These are phyloP conservation scores for Tromatobia lineatoria DNA, from an alignment of 2,888 invertebrate genomes.

Conservation along the genomic window DNA sequence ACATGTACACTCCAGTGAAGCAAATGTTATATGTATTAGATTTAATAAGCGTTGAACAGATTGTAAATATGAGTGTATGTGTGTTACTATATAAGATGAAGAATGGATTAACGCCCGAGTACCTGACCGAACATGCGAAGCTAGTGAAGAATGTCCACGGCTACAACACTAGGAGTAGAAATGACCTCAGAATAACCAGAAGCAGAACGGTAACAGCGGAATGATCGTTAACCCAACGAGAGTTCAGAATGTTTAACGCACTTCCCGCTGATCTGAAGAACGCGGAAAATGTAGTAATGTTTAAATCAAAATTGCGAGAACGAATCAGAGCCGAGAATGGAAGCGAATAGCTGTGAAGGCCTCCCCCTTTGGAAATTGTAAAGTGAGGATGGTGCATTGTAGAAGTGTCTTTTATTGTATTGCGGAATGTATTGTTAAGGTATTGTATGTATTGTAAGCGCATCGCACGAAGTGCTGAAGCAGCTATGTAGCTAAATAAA, in stretches of 20 bases:
- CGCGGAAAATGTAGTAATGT: background rate
- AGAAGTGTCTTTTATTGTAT: too few species aligned
- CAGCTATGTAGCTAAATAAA: too few species aligned
- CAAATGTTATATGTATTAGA: conserved; percentile 9
- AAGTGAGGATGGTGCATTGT: too few species aligned
- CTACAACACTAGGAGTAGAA: background rate
- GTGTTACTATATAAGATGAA: conserved; percentile 21
- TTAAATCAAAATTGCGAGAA: too few species aligned
- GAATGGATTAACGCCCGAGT: background rate
- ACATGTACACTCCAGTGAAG: conserved; percentile 14
- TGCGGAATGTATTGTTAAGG: too few species aligned
- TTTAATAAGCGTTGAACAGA: too few species aligned
- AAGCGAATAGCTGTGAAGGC: too few species aligned
- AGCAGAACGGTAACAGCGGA: background rate
- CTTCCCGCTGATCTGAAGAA: background rate
- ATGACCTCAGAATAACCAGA: background rate
- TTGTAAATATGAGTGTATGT: conserved; percentile 11
- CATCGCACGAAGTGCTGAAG: too few species aligned
- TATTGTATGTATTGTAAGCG: too few species aligned
- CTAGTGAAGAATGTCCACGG: background rate
- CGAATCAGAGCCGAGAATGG: too few species aligned
- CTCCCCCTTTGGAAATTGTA: too few species aligned
- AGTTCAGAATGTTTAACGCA: background rate
- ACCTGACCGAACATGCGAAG: background rate
- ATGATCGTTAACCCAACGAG: background rate